phyloP scores from a whole-genome alignment of 2,888 invertebrate genomes.

The Ophion ventricosus region DNA sequence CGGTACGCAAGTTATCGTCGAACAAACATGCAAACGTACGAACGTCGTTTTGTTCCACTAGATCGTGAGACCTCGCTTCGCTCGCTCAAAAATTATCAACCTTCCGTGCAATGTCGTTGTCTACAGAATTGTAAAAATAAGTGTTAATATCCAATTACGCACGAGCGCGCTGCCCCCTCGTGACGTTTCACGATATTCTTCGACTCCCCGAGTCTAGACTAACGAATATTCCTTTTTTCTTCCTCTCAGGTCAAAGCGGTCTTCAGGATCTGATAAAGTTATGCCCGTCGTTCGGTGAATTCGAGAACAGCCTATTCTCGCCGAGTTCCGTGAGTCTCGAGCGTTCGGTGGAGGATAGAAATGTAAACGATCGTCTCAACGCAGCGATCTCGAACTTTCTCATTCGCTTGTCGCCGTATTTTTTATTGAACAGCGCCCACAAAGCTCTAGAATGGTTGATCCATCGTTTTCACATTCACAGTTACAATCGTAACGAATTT shows the following conservation, averaged over 20 bases:
- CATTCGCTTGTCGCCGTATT: slow-evolving; percentile 93
- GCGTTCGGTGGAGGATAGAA: slow-evolving; percentile 90
- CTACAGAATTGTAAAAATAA: too few species aligned
- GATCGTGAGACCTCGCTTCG: too few species aligned
- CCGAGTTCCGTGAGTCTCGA: slow-evolving; percentile 91
- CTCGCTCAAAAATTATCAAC: too few species aligned
- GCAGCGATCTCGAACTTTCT: slow-evolving; percentile 91
- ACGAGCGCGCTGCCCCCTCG: too few species aligned
- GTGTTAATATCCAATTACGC: too few species aligned
- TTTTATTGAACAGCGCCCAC: slow-evolving; percentile 92
- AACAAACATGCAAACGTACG: too few species aligned
- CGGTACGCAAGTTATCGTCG: too few species aligned
- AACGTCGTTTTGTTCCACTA: too few species aligned
- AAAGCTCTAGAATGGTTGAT: slow-evolving; percentile 98
- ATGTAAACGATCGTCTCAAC: slow-evolving; percentile 91
- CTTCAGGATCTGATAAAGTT: slow-evolving; percentile 91
- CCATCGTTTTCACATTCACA: slow-evolving; percentile 93
- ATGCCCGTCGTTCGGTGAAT: slow-evolving; percentile 89
- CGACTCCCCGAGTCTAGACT: too few species aligned
- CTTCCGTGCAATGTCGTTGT: too few species aligned
- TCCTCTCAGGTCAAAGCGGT: slow-evolving; percentile 88
- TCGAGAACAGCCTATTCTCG: slow-evolving; percentile 91
- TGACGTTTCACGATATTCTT: too few species aligned
- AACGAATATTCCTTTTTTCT: too few species aligned
- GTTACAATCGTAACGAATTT: slow-evolving; percentile 93